Evolutionary conservation across 2,888 invertebrate species (phyloP).

Genomic region (Synanthedon formicaeformis): DNA sequence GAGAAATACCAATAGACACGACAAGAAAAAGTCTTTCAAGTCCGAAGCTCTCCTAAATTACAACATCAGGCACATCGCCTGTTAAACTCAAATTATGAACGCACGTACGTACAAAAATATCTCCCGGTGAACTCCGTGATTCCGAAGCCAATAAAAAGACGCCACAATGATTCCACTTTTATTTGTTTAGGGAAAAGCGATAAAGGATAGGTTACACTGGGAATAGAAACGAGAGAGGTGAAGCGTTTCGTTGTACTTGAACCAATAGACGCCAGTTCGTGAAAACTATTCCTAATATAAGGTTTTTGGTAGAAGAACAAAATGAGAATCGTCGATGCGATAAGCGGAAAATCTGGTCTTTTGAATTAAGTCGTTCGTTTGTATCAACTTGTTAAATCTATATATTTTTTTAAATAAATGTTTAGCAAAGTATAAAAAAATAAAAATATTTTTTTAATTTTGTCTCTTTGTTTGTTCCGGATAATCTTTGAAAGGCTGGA

Average conservation of each 20-base stretch:
- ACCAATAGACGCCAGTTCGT: background rate
- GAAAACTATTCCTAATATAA: too few species aligned
- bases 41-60: conserved; percentile 30
- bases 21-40: conserved; percentile 26
- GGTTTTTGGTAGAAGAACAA: too few species aligned
- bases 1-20: conserved; percentile 27
- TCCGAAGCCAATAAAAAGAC: conserved; percentile 26
- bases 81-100: conserved; percentile 28
- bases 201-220: background rate
- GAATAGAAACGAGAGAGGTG: background rate
- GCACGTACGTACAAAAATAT: conserved; percentile 32
- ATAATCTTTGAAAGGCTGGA: too few species aligned
- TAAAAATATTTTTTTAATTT: too few species aligned
- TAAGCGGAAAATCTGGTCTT: too few species aligned
- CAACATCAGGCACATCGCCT: conserved; percentile 41
- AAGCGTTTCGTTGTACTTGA: background rate
- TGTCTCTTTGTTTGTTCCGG: too few species aligned
- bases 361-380: too few species aligned
- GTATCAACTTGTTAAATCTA: too few species aligned
- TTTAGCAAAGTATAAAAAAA: too few species aligned
- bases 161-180: conserved; percentile 20
- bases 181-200: conserved; percentile 17
- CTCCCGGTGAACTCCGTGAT: conserved; percentile 36
- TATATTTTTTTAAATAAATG: too few species aligned
- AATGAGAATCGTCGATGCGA: too few species aligned